Evolutionary conservation across 2,888 invertebrate species (phyloP).

Genomic region (Zygogramma bicolorata): DNA sequence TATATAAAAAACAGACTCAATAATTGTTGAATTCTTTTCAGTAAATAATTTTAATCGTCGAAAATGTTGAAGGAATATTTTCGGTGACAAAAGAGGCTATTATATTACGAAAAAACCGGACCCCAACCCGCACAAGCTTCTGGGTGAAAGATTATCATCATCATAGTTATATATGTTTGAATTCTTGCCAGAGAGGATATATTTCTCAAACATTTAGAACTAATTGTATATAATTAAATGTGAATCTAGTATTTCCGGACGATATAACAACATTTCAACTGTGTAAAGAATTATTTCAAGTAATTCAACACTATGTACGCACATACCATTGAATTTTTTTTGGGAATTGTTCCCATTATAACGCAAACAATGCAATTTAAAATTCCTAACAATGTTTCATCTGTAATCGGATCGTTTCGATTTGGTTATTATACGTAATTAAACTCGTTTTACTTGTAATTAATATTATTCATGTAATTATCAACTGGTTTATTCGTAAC

Average conservation of each 20-base stretch:
- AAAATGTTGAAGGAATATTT: too few relatives aligned
- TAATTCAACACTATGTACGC: constrained; percentile 2
- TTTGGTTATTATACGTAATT: constrained; percentile 39
- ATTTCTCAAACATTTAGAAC: not conserved
- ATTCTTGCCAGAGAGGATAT: not conserved
- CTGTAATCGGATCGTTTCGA: constrained; percentile 27
- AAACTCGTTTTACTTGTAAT: constrained; percentile 38
- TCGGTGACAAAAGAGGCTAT: too few relatives aligned
- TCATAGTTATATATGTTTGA: not conserved
- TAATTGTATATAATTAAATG: not conserved
- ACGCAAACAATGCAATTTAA: not conserved
- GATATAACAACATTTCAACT: not conserved
- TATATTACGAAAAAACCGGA: too few relatives aligned
- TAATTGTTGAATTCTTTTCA: too few relatives aligned
- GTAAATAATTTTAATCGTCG: too few relatives aligned
- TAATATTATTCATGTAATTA: constrained; percentile 43
- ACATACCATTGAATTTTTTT: constrained; percentile 9
- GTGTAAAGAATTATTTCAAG: not conserved
- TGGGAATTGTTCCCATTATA: not conserved
- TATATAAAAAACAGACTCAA: too few relatives aligned
- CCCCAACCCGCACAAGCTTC: too few relatives aligned
- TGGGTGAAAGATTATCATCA: too few relatives aligned
- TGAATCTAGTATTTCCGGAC: not conserved
- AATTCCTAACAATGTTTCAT: constrained; percentile 1
- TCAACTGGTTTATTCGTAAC: not conserved